Evolutionary conservation across 2,797 vertebrate species (phyloP), one percentile per base, ranked within the genome.

Genomic region (Gallinago solitaria): DNA sequence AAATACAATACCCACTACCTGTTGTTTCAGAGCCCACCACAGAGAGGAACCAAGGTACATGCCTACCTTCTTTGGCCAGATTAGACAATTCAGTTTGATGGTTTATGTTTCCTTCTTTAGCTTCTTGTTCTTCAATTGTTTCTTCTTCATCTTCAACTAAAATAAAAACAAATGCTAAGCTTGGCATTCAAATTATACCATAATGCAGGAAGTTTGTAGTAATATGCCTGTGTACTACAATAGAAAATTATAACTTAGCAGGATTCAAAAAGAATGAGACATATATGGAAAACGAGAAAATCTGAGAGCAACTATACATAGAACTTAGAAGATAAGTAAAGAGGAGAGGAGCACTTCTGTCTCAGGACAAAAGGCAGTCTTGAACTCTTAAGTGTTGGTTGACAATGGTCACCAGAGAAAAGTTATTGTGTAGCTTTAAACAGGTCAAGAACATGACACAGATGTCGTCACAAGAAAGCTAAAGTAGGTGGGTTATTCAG

Each of bases 51-150:
- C 60, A 93, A 84, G 61, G 19, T 35, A 60, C 19, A 11, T 0
- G 3, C 90, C 73, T 97, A 99, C 99, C 99, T 97, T 99, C 98
- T 97, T 99, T 99, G 78, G 98, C 98, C 85, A 99, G 97, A 43
- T 98, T 98, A 35, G 98, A 98, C 88, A 99, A 91, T 95, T 99
- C 99, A 27, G 97, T 94, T 94, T 99, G 98, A 97, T 99, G 98
- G 80, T 99, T 99, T 60, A 98, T 82, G 24, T 98, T 97, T 32
- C 98, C 97, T 96, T 99, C 99, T 95, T 98, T 97, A 54, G 97
- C 97, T 94, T 99, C 99, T 96, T 99, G 98, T 78, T 99, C 99
- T 93, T 99, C 99, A 78, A 99, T 99, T 47, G 99, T 99, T 94
- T 98, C 98, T 87, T 99, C 99, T 96, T 99, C 99, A 98, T 99